Base-by-base conservation (phyloP, 2,888 invertebrate species). In the Cryptus armator region DNA sequence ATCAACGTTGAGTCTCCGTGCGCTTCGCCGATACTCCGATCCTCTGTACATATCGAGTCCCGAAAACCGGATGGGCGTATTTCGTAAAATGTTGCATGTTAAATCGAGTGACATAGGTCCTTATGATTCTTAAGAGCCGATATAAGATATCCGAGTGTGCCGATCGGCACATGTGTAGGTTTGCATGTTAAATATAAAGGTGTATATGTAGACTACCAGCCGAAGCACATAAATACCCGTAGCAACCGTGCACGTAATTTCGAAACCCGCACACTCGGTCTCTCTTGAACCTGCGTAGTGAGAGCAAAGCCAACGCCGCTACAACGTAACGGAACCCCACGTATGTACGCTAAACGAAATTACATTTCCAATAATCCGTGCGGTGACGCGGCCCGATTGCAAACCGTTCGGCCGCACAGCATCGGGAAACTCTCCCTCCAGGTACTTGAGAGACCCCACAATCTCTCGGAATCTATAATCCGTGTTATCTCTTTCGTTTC, bases 341-440 rank as follows among this genome's bases (percentile, higher is more conserved):
- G 24, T 44, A 67, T 80, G 86, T 78, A 81, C 85, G 74, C 79
- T 85, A 74, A 77, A 68, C 82, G 83, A 86, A 88, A 88, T 88
- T 88, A 88, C 88, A 88, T 88, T 88, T 88, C 88, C 88, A 86
- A 88, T 88, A 88, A 88, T 88, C 86, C 87, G 59, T 70, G 79
- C 77, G 82, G 76, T 79, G 82, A 70, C 83, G 74, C 67, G 37
- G 37, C 56, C 80, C 85, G 83, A 88, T 88, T 83, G 85, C 84
- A 85, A 87, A 88, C 86, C 86, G 88, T 78, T 44, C 44, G 43
- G 43, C 24, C 70, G 19, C 59, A 32, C 37, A 76, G 37, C 62
- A 51, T 43, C 79, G 62, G 32, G 1, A 48, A 37, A 9, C 53
- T 19, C 19, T 71, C 14, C 37, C 37, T 14, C 51, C 66, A 48